A percentile compares a stretch with the other conserved stretches of the same genome.
Conservation (phyloP, 2,888 invertebrate genomes). For the Lepetodrilus schrolli region DNA sequence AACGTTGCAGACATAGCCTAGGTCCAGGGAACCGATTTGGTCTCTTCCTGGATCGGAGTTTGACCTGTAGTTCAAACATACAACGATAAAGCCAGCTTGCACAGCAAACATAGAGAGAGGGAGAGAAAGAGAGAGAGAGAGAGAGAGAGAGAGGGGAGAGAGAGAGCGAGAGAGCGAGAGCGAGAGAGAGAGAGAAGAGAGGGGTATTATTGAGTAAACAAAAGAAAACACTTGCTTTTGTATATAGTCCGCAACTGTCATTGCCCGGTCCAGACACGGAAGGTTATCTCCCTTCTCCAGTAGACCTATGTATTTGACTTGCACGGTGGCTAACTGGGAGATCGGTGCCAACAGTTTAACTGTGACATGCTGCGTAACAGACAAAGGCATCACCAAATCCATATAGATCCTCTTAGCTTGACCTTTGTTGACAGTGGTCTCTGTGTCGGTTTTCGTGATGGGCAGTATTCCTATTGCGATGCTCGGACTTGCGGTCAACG, state of each 20-base stretch:
- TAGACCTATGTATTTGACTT: slow-evolving; percentile 56
- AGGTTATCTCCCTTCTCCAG: slow-evolving; percentile 59
- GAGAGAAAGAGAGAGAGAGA: too few relatives aligned
- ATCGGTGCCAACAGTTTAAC: slow-evolving; percentile 49
- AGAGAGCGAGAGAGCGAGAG: too few relatives aligned
- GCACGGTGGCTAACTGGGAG: slow-evolving; percentile 45
- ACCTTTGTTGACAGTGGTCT: slow-evolving; percentile 39
- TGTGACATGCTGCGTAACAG: slow-evolving; percentile 39
- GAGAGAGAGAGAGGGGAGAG: too few relatives aligned
- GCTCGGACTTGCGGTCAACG: slow-evolving; percentile 35
- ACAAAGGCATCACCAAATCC: slow-evolving; percentile 43
- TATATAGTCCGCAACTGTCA: slow-evolving; percentile 27
- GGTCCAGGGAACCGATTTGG: slow-evolving; percentile 49
- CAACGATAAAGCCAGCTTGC: too few relatives aligned
- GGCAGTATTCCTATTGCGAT: slow-evolving; percentile 41
- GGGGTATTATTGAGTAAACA: too few relatives aligned
- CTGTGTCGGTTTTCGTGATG: slow-evolving; percentile 44
- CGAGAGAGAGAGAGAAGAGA: too few relatives aligned
- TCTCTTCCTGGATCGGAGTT: too few relatives aligned
- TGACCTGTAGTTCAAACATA: too few relatives aligned
- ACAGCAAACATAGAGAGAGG: too few relatives aligned
- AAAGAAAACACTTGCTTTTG: neutral
- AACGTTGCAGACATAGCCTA: slow-evolving; percentile 55
- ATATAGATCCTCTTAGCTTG: slow-evolving; percentile 51
- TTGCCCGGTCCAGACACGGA: slow-evolving; percentile 51